Percentiles rank a stretch among this genome's conserved stretches.
phyloP scores from a whole-genome alignment of 1,140 invertebrate species.

The Megathymus violae region DNA sequence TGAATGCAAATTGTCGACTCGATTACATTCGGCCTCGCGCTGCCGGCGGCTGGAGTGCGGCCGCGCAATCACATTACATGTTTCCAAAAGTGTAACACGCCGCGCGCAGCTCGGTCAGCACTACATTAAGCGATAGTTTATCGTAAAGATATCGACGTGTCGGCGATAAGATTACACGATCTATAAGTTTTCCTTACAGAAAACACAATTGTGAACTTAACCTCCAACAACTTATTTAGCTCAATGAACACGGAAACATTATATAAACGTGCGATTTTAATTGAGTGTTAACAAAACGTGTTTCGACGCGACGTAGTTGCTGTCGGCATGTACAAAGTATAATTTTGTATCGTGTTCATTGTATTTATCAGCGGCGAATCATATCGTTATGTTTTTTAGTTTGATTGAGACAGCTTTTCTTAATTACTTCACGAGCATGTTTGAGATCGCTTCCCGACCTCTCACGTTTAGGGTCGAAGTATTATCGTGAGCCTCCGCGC shows the following conservation, averaged over 20 bases:
- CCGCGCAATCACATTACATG: constrained; percentile 17
- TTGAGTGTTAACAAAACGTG: too few relatives aligned
- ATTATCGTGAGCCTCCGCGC: too few relatives aligned
- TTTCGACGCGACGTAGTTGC: too few relatives aligned
- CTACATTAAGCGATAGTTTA: constrained; percentile 44
- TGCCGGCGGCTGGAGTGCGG: background rate
- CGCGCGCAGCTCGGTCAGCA: constrained; percentile 38
- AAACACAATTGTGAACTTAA: constrained; percentile 4
- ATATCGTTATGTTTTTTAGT: too few relatives aligned
- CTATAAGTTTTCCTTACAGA: constrained; percentile 13
- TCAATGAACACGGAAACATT: background rate
- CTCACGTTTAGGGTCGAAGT: too few relatives aligned
- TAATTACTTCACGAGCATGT: too few relatives aligned
- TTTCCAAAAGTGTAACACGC: constrained; percentile 27
- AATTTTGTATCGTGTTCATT: too few relatives aligned
- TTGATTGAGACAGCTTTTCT: too few relatives aligned
- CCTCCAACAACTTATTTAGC: background rate
- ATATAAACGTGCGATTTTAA: background rate
- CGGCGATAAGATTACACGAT: constrained; percentile 30
- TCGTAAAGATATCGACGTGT: constrained; percentile 34
- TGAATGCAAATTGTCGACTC: constrained; percentile 6
- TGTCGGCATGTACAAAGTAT: too few relatives aligned
- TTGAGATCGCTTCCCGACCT: too few relatives aligned
- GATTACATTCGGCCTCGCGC: background rate
- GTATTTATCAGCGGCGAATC: too few relatives aligned